Evolutionary conservation across 2,113 vertebrate genomes (phyloP).

Genomic region (Nerophis ophidion): DNA sequence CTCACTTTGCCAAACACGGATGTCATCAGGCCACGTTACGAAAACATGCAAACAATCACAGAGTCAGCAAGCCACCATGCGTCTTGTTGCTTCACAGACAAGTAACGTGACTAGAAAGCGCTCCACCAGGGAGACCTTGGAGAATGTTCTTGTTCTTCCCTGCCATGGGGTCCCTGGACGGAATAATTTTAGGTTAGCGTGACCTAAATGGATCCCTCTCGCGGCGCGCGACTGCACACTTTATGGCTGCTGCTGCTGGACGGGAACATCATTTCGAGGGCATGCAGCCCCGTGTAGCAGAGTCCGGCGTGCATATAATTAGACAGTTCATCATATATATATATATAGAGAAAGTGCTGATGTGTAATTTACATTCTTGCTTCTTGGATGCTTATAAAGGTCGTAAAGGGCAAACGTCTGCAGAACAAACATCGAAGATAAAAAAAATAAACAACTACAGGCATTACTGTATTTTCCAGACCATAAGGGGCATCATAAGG

Average conservation of each 20-base stretch:
- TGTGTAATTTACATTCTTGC: constrained; percentile 10
- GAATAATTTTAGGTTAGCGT: constrained; percentile 13
- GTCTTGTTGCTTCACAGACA: constrained; percentile 22
- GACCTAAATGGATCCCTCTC: constrained; percentile 5
- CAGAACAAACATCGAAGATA: not conserved
- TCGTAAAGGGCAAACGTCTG: not conserved
- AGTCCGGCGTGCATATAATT: not conserved
- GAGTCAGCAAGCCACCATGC: not conserved
- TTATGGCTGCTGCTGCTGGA: not conserved
- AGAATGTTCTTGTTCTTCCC: constrained; percentile 10
- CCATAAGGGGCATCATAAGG: too few species aligned
- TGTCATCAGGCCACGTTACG: not conserved
- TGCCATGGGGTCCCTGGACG: constrained; percentile 7
- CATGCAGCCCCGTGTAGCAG: not conserved
- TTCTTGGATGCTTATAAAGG: not conserved
- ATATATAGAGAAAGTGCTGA: constrained; percentile 2
- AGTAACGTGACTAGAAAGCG: constrained; percentile 36
- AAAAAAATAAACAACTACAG: too few species aligned
- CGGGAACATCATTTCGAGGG: constrained; percentile 1
- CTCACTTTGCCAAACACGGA: constrained; percentile 3
- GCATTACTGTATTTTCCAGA: too few species aligned
- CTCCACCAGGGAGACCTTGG: not conserved
- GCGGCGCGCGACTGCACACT: not conserved
- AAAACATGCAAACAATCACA: constrained; percentile 8
- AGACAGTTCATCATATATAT: not conserved